These are phyloP conservation scores for Dendropsophus ebraccatus DNA, from an alignment of 2,113 vertebrate genomes.

Conservation along the genomic window DNA sequence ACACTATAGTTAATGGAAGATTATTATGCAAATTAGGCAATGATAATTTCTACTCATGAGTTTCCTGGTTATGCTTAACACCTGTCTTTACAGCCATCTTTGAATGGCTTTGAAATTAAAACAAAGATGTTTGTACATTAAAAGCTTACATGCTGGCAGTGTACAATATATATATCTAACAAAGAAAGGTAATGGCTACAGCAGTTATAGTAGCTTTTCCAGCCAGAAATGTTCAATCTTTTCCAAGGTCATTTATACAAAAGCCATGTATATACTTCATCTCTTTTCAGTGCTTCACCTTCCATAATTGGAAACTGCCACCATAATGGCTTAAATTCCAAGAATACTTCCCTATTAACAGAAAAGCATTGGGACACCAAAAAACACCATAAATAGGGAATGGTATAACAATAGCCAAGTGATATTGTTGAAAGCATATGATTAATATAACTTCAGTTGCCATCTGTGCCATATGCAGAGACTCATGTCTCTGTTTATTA, in stretches of 20 bases:
- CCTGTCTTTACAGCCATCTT: background rate
- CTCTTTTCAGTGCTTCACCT: constrained; percentile 56
- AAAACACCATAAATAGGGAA: background rate
- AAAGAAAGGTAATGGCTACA: background rate
- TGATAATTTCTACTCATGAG: background rate
- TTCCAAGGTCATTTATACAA: constrained; percentile 70
- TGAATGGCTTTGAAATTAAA: background rate
- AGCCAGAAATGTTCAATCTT: constrained; percentile 67
- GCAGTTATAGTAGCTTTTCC: constrained; percentile 65
- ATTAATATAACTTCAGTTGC: background rate
- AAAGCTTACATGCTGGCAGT: background rate
- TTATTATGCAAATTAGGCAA: background rate
- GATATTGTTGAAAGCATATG: background rate
- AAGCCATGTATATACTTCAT: constrained; percentile 60
- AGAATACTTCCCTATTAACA: constrained; percentile 56
- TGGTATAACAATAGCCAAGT: background rate
- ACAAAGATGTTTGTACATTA: background rate
- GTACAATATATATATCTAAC: background rate
- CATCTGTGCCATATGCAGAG: background rate
- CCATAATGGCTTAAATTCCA: constrained; percentile 62
- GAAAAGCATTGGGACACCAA: background rate
- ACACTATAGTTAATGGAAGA: background rate
- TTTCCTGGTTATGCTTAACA: background rate
- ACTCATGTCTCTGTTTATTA: too few species aligned
- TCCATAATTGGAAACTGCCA: constrained; percentile 52